Conservation (phyloP, 2,888 invertebrate genomes). For the Ditylenchus weischeri region DNA sequence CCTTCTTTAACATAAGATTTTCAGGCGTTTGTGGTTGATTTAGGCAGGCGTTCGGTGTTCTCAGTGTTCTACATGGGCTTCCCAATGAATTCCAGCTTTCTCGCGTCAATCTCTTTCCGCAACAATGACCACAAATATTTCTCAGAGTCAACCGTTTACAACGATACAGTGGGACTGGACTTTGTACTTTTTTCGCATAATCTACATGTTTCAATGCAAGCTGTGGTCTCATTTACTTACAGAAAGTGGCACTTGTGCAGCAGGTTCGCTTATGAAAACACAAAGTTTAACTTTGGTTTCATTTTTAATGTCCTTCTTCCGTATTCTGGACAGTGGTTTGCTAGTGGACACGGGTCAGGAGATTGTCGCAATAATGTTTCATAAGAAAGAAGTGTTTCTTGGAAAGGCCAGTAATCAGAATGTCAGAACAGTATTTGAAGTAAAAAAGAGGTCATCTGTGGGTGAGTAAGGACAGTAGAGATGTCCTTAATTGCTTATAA, state of each 20-base stretch:
- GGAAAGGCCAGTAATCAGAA: no score
- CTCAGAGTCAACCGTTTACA: not conserved
- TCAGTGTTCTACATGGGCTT: constrained; percentile 13
- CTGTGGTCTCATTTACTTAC: not conserved
- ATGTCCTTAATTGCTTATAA: no score
- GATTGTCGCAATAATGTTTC: constrained; percentile 11
- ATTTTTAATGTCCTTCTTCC: constrained; percentile 7
- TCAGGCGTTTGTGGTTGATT: constrained; percentile 8
- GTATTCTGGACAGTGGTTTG: constrained; percentile 1
- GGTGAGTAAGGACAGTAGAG: no score
- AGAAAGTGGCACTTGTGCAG: constrained; percentile 1
- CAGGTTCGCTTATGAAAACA: not conserved
- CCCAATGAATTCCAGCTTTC: constrained; percentile 1
- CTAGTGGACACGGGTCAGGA: constrained; percentile 14
- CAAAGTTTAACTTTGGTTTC: no score
- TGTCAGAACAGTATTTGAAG: no score
- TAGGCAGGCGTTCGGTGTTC: constrained; percentile 8
- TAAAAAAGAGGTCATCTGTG: no score
- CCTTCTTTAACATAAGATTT: not conserved
- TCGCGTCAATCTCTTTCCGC: constrained; percentile 2
- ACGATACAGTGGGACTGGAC: constrained; percentile 7
- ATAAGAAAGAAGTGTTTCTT: not conserved
- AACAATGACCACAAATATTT: constrained; percentile 13
- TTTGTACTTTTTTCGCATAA: not conserved
- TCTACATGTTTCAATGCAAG: not conserved